phyloP scores from a whole-genome alignment of 2,888 invertebrate genomes.

The Latrodectus elegans region DNA sequence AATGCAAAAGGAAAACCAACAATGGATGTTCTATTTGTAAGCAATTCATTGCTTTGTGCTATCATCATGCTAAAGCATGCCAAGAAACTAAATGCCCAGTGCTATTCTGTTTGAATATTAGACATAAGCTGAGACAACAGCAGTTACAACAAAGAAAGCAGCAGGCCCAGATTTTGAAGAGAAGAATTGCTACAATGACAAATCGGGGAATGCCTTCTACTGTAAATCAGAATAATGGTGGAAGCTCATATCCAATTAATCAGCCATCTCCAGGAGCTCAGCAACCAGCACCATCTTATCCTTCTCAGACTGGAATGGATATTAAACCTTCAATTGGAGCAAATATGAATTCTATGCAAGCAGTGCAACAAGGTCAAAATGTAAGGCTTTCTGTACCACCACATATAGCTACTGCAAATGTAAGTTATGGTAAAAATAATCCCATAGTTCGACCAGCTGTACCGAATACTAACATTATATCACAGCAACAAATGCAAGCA shows the following conservation, averaged over 20 bases:
- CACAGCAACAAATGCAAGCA: conserved; percentile 70
- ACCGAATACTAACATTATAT: conserved; percentile 71
- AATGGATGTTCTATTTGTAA: conserved; percentile 98
- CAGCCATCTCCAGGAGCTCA: conserved; percentile 77
- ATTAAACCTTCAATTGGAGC: conserved; percentile 82
- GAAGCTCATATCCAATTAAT: conserved; percentile 67
- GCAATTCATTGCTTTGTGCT: conserved; percentile 97
- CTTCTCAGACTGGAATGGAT: conserved; percentile 76
- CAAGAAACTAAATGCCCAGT: conserved; percentile 94
- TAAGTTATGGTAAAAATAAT: conserved; percentile 83
- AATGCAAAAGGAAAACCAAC: conserved; percentile 89
- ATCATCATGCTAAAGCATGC: conserved; percentile 99
- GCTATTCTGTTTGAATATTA: conserved; percentile 98
- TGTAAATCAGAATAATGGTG: conserved; percentile 52
- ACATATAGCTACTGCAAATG: conserved; percentile 72
- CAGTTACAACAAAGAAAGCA: conserved; percentile 95
- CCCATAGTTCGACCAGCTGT: conserved; percentile 82
- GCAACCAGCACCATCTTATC: conserved; percentile 67
- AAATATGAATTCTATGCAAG: conserved; percentile 75
- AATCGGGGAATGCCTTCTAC: conserved; percentile 62
- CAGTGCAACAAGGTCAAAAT: conserved; percentile 83
- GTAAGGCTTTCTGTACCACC: conserved; percentile 84
- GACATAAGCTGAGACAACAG: conserved; percentile 97
- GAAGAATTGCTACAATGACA: conserved; percentile 79
- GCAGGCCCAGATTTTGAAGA: conserved; percentile 90